Conservation (phyloP, 2,797 vertebrate species). For the Channa striata region DNA sequence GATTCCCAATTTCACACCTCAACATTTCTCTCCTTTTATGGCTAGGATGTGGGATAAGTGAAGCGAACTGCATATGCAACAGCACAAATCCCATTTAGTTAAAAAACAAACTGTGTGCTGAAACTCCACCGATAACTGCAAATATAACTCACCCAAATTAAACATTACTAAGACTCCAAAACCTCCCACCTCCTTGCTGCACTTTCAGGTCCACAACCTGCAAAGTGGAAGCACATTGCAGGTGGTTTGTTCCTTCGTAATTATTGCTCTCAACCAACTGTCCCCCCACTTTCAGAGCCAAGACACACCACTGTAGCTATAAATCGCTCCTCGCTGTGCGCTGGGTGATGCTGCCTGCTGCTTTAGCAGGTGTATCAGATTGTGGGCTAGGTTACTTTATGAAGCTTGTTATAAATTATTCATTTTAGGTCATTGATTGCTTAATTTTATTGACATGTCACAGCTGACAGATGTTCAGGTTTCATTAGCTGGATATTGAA, state of each 20-base stretch:
- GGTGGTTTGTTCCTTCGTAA: slow-evolving; percentile 11
- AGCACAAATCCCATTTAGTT: slow-evolving; percentile 24
- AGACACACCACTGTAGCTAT: background rate
- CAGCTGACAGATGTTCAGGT: background rate
- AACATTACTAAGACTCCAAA: background rate
- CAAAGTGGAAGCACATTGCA: slow-evolving; percentile 13
- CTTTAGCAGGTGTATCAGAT: background rate
- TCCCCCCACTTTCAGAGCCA: background rate
- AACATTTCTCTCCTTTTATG: slow-evolving; percentile 40
- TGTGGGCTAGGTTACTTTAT: background rate
- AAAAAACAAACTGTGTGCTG: slow-evolving; percentile 25
- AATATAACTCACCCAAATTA: slow-evolving; percentile 7
- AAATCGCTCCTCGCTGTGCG: slow-evolving; percentile 5
- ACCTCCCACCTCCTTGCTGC: background rate
- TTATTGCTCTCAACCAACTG: slow-evolving; percentile 24
- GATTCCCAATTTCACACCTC: slow-evolving; percentile 79
- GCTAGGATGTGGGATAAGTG: slow-evolving; percentile 4
- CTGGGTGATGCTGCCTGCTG: slow-evolving; percentile 16
- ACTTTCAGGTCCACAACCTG: slow-evolving; percentile 17
- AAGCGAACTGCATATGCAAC: slow-evolving; percentile 19
- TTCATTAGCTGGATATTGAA: background rate
- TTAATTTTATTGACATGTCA: background rate
- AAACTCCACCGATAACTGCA: slow-evolving; percentile 10
- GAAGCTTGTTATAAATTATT: background rate
- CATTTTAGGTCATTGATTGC: background rate